Evolutionary conservation across 2,797 vertebrate species (phyloP).

Genomic region (Echeneis naucrates): DNA sequence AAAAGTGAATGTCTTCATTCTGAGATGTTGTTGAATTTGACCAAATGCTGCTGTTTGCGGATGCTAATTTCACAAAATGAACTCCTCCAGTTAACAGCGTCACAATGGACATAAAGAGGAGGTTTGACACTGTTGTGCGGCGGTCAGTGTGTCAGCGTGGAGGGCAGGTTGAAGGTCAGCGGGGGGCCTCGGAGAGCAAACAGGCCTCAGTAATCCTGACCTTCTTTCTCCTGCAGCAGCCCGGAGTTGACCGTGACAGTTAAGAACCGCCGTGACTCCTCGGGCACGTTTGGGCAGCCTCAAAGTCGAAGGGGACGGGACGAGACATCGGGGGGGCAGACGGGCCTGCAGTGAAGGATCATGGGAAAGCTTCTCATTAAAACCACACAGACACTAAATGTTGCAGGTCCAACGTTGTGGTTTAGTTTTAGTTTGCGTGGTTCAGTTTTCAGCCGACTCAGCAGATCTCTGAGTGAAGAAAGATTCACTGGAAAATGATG

Average conservation of each 20-base stretch:
- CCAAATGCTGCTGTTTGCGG: conserved; percentile 71
- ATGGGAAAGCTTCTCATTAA: conserved; percentile 10
- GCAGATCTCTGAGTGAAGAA: no score
- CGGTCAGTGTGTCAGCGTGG: conserved; percentile 57
- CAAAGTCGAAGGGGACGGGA: conserved; percentile 17
- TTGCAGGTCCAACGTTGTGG: no score
- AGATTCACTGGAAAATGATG: no score
- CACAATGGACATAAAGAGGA: neutral
- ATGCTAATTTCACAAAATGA: conserved; percentile 48
- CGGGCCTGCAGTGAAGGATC: neutral
- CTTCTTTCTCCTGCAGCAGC: conserved; percentile 54
- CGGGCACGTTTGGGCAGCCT: conserved; percentile 59
- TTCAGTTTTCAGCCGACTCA: no score
- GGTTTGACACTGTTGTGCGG: conserved; percentile 31
- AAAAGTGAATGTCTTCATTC: neutral
- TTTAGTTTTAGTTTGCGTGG: no score
- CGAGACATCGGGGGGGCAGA: conserved; percentile 8
- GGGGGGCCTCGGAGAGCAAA: conserved; percentile 63
- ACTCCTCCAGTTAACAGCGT: neutral
- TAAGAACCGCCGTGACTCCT: conserved; percentile 62
- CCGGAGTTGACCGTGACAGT: conserved; percentile 66
- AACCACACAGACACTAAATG: no score
- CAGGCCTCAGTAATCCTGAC: conserved; percentile 70
- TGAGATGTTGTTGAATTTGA: conserved; percentile 31
- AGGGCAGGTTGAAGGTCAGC: conserved; percentile 76